Percentiles rank a stretch among this genome's conserved stretches.
These are phyloP conservation scores for Coregonus sp. DNA, from an alignment of 2,797 vertebrate species.

Conservation along the genomic window DNA sequence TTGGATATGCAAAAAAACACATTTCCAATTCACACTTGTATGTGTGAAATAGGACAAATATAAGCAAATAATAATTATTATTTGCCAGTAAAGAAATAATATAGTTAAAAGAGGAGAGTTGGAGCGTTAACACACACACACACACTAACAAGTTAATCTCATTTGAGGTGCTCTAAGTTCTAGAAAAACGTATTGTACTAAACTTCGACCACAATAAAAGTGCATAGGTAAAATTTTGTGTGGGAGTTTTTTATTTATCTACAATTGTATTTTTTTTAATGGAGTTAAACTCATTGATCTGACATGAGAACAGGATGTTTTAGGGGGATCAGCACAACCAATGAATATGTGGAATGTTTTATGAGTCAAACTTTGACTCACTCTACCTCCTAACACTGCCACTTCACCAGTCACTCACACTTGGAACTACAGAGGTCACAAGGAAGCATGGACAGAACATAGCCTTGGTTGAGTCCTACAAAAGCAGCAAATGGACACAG, in stretches of 20 bases:
- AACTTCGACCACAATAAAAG: neutral
- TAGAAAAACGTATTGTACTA: neutral
- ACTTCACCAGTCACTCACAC: neutral
- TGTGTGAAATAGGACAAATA: too few relatives aligned
- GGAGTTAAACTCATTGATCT: too few relatives aligned
- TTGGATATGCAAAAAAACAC: too few relatives aligned
- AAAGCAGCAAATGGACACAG: neutral
- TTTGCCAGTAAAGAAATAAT: too few relatives aligned
- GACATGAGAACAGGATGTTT: neutral
- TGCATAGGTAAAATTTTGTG: neutral
- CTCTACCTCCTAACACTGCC: too few relatives aligned
- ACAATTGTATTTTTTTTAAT: neutral
- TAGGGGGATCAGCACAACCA: neutral
- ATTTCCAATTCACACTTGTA: too few relatives aligned
- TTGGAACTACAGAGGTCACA: neutral
- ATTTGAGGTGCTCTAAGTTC: neutral
- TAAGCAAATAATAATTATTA: too few relatives aligned
- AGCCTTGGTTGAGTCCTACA: neutral
- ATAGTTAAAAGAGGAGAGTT: too few relatives aligned
- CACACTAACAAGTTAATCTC: too few relatives aligned
- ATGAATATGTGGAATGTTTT: too few relatives aligned
- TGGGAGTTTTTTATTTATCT: neutral
- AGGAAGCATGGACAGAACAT: neutral
- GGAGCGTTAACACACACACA: too few relatives aligned
- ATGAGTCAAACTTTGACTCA: too few relatives aligned